These are phyloP conservation scores for Syngnathus floridae DNA, from an alignment of 2,113 vertebrate genomes.

Conservation along the genomic window DNA sequence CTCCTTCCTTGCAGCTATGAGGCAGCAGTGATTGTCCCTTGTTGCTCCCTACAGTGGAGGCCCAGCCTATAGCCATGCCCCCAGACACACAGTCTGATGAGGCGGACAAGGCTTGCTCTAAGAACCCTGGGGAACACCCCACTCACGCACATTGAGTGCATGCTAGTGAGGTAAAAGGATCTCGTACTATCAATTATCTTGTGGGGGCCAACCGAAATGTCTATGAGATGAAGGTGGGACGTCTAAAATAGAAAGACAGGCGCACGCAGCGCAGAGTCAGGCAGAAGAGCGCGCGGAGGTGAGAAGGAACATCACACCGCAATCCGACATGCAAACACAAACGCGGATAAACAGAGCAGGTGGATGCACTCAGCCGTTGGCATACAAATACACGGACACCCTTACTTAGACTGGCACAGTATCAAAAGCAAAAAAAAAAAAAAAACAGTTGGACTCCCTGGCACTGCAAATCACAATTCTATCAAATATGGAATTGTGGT, in stretches of 20 bases:
- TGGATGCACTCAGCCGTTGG: constrained; percentile 47
- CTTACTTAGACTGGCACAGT: constrained; percentile 39
- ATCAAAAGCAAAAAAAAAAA: constrained; percentile 42
- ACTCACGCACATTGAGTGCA: constrained; percentile 23
- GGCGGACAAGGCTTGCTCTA: constrained; percentile 57
- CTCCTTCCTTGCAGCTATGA: constrained; percentile 57
- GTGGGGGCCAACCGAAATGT: not conserved
- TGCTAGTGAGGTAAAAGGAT: not conserved
- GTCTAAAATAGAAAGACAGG: constrained; percentile 3
- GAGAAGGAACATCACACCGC: constrained; percentile 22
- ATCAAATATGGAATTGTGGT: constrained; percentile 33
- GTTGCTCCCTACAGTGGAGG: constrained; percentile 61
- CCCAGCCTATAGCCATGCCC: constrained; percentile 70
- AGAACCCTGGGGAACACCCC: constrained; percentile 56
- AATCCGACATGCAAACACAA: constrained; percentile 47
- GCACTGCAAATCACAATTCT: constrained; percentile 21
- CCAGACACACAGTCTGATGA: constrained; percentile 67
- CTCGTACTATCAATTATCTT: not conserved
- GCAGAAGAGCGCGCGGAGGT: constrained; percentile 32
- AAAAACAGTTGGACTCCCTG: constrained; percentile 41
- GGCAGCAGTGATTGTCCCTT: constrained; percentile 65
- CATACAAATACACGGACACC: constrained; percentile 29
- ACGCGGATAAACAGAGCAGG: constrained; percentile 51
- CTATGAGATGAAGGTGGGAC: not conserved
- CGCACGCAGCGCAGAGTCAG: not conserved